Conservation (phyloP, 2,888 invertebrate genomes). For the Netelia melanura region DNA sequence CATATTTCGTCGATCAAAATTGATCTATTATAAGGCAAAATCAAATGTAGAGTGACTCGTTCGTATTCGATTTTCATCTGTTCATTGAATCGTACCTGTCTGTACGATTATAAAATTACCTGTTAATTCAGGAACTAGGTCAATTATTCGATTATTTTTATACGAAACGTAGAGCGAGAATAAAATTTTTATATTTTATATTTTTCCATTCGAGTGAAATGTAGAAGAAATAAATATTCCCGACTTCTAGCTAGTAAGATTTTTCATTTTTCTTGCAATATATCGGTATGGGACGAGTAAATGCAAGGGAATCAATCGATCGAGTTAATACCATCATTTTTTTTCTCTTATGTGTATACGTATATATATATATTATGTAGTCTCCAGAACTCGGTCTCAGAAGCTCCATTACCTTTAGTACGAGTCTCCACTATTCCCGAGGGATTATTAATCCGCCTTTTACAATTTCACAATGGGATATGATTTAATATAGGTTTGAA, state of each 20-base stretch:
- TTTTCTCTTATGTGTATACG: constrained; percentile 27
- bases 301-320: constrained; percentile 72
- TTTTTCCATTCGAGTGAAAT: background rate
- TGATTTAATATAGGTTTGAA: constrained; percentile 78
- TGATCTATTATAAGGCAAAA: background rate
- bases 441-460: constrained; percentile 77
- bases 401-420: constrained; percentile 73
- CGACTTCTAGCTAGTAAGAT: background rate
- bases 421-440: constrained; percentile 68
- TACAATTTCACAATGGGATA: constrained; percentile 76
- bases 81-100: background rate
- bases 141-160: constrained; percentile 32
- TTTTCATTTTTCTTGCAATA: constrained; percentile 37
- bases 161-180: background rate
- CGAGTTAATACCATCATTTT: constrained; percentile 72
- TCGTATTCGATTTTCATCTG: constrained; percentile 32
- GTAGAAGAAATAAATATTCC: background rate
- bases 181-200: background rate
- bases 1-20: background rate
- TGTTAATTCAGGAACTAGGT: constrained; percentile 29
- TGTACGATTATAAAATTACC: constrained; percentile 15
- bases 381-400: constrained; percentile 20
- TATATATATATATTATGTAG: constrained; percentile 8
- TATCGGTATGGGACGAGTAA: constrained; percentile 57
- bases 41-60: background rate